Base-by-base conservation (phyloP, 2,888 invertebrate genomes). In the Xiphydria camelus region DNA sequence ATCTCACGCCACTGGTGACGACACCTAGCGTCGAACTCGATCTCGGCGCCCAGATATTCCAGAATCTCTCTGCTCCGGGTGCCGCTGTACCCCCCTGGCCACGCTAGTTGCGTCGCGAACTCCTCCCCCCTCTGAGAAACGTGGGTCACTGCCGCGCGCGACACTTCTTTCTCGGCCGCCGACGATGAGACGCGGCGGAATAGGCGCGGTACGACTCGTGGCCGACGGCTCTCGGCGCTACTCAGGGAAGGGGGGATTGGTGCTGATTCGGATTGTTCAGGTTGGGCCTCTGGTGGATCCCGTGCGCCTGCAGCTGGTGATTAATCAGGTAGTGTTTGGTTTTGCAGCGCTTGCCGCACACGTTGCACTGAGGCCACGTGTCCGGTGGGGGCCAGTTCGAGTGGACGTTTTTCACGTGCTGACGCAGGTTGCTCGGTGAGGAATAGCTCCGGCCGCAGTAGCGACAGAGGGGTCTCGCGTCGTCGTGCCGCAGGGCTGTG, bases 381-480 rank as follows among this genome's bases (percentile, higher is more conserved):
- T 85, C 84, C 68, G 84, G 82, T 68, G 84, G 82, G 63, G 85
- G 82, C 71, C 74, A 71, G 77, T 83, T 82, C 73, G 83, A 83
- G 79, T 87, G 87, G 75, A 87, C 86, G 77, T 87, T 87, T 78
- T 85, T 85, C 77, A 86, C 83, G 78, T 87, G 87, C 79, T 87
- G 86, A 76, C 85, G 83, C 72, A 87, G 82, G 80, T 87, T 87
- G 79, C 85, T 84, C 64, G 83, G 82, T 72, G 85, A 85, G 68
- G 85, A 85, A 80, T 86, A 86, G 77, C 83, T 82, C 74, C 84
- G 82, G 73, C 84, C 84, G 80, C 85, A 86, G 78, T 84, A 83
- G 61, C 84, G 83, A 75, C 86, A 86, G 76, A 84, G 80, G 71
- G 85, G 84, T 75, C 83, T 80, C 76, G 67, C 59, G 52, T 75